Evolutionary conservation across 2,888 invertebrate genomes (phyloP), one percentile per base, ranked within the genome.

Genomic region (Girardia tigrina): DNA sequence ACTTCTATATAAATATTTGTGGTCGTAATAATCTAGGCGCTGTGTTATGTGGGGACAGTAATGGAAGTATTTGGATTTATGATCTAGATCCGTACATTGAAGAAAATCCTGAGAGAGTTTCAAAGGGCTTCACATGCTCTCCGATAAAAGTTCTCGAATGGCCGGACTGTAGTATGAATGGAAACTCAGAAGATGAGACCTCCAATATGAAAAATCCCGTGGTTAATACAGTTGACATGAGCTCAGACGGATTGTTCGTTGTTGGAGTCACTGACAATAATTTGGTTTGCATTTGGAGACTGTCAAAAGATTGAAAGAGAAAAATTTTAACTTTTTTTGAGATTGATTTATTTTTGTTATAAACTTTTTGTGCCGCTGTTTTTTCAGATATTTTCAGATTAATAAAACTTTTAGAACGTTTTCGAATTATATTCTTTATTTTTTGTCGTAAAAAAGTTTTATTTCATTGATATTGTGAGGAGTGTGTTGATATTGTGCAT

Each of bases 21-120:
- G 29, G 26, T 27, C 69, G 77, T 4, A 77, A 29, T 27, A 72
- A 72, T 36, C 42, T 77, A 0, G 72, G 73, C 20, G 77, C 77
- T 28, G 77, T 77, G 23, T 20, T 77, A 1, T 78, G 77, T 29
- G 77, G 77, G 14, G 77, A 77, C 29, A 78, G 77, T 26, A 77
- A 77, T 27, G 77, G 77, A 16, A 70, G 26, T 20, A 77, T 77
- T 36, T 77, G 77, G 77, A 77, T 77, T 29, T 77, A 77, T 72
- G 77, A 77, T 42, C 42, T 77, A 4, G 76, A 76, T 42, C 74
- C 76, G 28, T 73, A 76, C 28, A 26, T 76, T 28, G 76, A 76
- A 26, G 75, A 75, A 8, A 26, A 75, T n/a, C 71, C 29, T 29
- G 72, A 75, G n/a, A 75, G 75, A 20, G 76, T 76, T 26, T n/a